Evolutionary conservation across 2,888 invertebrate genomes (phyloP).

Genomic region (Hecatera dysodea): DNA sequence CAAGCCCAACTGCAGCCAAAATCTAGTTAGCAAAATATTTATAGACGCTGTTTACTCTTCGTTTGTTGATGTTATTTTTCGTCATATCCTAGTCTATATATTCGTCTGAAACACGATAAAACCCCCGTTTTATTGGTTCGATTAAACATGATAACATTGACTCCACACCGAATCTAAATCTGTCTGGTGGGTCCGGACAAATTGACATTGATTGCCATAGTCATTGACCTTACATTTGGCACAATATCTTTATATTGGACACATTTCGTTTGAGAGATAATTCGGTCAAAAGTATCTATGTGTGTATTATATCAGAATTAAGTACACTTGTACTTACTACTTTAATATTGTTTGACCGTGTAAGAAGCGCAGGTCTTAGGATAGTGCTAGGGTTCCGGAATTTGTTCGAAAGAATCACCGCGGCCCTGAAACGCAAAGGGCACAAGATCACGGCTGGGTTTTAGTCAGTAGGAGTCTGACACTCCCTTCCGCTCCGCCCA

Average conservation of each 20-base stretch:
- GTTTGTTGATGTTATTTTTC: slow-evolving; percentile 48
- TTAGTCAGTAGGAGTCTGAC: too few species aligned
- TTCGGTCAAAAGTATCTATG: slow-evolving; percentile 42
- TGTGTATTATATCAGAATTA: slow-evolving; percentile 27
- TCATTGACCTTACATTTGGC: slow-evolving; percentile 73
- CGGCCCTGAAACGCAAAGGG: too few species aligned
- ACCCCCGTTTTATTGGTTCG: slow-evolving; percentile 32
- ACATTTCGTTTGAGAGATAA: slow-evolving; percentile 64
- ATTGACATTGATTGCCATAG: slow-evolving; percentile 73
- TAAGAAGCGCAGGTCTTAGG: neutral
- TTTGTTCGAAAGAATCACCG: too few species aligned
- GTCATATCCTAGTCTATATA: slow-evolving; percentile 11
- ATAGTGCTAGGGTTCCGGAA: too few species aligned
- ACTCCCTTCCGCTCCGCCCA: too few species aligned
- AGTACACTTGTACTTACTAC: slow-evolving; percentile 10
- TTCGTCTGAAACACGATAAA: slow-evolving; percentile 13
- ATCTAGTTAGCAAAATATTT: slow-evolving; percentile 52
- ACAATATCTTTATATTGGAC: slow-evolving; percentile 62
- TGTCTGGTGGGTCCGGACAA: slow-evolving; percentile 64
- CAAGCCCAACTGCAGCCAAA: slow-evolving; percentile 44
- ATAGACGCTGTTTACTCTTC: slow-evolving; percentile 41
- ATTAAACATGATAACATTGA: slow-evolving; percentile 45
- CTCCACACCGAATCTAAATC: slow-evolving; percentile 58
- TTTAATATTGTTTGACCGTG: neutral
- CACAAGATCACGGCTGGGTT: too few species aligned